Evolutionary conservation across 2,888 invertebrate species (phyloP).

Genomic region (Lasioglossum marginatum): DNA sequence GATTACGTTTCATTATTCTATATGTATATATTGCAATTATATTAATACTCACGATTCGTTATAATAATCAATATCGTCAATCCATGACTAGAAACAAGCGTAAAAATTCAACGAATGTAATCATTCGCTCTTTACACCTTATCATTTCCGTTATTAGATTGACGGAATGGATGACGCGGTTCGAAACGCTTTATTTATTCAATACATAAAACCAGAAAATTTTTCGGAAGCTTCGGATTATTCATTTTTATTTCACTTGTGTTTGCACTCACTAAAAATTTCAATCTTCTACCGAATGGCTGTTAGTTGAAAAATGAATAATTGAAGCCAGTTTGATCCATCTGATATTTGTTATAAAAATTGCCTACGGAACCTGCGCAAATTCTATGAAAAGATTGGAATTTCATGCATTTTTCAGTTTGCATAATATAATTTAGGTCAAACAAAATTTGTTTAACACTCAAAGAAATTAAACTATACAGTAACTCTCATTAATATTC

Average conservation of each 20-base stretch:
- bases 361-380: neutral
- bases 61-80: neutral
- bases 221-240: conserved; percentile 16
- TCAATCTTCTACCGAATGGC: neutral
- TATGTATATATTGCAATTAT: neutral
- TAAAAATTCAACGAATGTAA: neutral
- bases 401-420: neutral
- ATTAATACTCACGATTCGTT: neutral
- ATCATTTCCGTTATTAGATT: neutral
- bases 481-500: neutral
- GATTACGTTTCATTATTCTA: no score
- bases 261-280: conserved; percentile 36
- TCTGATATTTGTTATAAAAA: conserved; percentile 26
- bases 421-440: conserved; percentile 1
- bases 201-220: neutral
- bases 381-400: neutral
- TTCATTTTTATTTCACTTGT: conserved; percentile 37
- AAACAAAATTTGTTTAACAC: neutral
- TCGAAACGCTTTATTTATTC: neutral
- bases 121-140: neutral
- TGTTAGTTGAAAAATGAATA: conserved; percentile 34
- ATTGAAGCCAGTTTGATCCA: conserved; percentile 9
- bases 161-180: neutral
- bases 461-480: neutral
- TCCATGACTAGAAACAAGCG: neutral